Evolutionary conservation across 2,888 invertebrate species (phyloP), one percentile per base, ranked within the genome.

Genomic region (Dicycla oo): DNA sequence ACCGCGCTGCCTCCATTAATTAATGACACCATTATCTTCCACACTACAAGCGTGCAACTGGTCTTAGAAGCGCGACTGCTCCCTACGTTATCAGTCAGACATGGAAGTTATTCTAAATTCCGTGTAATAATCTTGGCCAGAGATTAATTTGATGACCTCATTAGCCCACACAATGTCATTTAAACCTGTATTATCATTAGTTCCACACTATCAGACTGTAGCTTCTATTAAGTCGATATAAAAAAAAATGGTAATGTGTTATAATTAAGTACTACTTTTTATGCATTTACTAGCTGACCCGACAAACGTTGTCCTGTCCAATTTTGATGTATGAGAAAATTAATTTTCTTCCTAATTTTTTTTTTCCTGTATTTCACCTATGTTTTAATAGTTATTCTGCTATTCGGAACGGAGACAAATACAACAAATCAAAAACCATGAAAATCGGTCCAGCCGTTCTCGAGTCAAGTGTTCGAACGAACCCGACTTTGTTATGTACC

Each of bases 101-200:
- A 20, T 70, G 45, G n/a, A 30, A 53, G 30, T 61, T 40, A 70
- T 77, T 70, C 51, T n/a, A 53, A 70, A 70, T 58, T 75, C 45
- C 45, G n/a, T 40, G 34, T 45, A 53, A 53, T 49, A 47, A 73
- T 65, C 34, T 30, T 60, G 13, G 18, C 11, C 51, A 69, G 40
- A 58, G 45, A 74, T 64, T 68, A 62, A 40, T 74, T 53, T 62
- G 23, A 51, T 71, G 66, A 80, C 80, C 66, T 71, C 47, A 60
- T 75, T 75, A 80, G 26, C 6, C 23, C 45, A 67, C 20, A 65
- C 45, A 67, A 51, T 53, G 66, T 63, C 54, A 63, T 75, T 61
- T 58, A 75, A 58, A 47, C 23, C 15, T 34, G 11, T 65, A 30
- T 53, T 58, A 62, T 78, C 65, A 30, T 49, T 70, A 63, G 38